Percentiles rank a stretch among this genome's conserved stretches.
phyloP scores from a whole-genome alignment of 2,113 vertebrate genomes.

The Passerina amoena region DNA sequence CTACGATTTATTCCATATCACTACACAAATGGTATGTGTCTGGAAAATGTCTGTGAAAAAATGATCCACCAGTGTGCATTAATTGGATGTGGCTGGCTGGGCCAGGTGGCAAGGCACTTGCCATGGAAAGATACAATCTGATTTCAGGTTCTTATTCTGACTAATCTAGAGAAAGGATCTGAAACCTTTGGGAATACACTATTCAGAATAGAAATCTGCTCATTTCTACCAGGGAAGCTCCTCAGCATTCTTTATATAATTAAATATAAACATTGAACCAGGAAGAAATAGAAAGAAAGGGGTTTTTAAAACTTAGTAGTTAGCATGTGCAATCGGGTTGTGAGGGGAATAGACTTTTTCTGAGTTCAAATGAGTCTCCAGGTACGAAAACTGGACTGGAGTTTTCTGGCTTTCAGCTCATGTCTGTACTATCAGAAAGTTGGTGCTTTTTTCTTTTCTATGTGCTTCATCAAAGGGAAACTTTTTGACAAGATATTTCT shows the following conservation, averaged over 20 bases:
- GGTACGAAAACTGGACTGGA: neutral
- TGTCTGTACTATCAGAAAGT: neutral
- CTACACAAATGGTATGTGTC: neutral
- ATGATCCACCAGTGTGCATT: no score
- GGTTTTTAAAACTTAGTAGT: neutral
- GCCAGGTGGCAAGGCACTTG: neutral
- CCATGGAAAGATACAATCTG: neutral
- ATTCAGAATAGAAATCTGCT: neutral
- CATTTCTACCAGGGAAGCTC: neutral
- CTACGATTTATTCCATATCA: neutral
- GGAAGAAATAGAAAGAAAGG: neutral
- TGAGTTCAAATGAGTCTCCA: neutral
- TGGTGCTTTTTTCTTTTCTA: neutral
- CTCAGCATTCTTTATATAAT: neutral
- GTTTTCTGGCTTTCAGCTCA: neutral
- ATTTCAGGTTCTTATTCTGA: neutral
- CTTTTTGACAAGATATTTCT: neutral
- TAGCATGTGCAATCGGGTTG: neutral
- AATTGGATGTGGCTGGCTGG: neutral
- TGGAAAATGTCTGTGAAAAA: neutral
- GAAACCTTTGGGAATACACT: neutral
- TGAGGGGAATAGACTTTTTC: neutral
- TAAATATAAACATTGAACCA: neutral
- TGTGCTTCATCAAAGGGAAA: neutral
- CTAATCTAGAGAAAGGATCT: neutral